phyloP scores from a whole-genome alignment of 2,888 invertebrate species.

The Gandaritis pyraliata region DNA sequence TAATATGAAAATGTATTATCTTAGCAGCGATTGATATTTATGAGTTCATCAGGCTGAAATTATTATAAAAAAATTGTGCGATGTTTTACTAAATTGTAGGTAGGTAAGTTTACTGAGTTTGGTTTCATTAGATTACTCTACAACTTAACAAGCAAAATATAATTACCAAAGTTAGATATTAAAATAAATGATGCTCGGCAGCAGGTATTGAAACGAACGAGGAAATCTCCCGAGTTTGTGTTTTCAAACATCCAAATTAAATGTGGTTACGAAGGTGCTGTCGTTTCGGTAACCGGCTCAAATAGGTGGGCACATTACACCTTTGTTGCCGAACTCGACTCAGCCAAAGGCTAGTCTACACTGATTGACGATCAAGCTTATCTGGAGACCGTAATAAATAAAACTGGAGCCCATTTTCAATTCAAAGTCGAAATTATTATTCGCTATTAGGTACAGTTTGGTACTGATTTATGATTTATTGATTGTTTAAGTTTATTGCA shows the following conservation, averaged over 20 bases:
- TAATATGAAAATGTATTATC: neutral
- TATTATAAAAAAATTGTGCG: no score
- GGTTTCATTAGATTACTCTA: no score
- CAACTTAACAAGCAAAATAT: no score
- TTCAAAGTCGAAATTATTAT: neutral
- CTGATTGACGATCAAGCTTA: neutral
- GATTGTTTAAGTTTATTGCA: no score
- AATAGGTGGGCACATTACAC: slow-evolving; percentile 40
- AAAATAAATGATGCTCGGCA: slow-evolving; percentile 16
- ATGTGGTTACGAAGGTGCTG: slow-evolving; percentile 48
- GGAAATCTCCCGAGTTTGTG: slow-evolving; percentile 25
- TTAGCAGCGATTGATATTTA: no score
- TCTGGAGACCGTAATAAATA: neutral
- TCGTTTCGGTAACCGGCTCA: slow-evolving; percentile 43
- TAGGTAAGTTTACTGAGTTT: no score
- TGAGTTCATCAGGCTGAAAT: no score
- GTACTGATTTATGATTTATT: no score
- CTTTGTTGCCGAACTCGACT: slow-evolving; percentile 37
- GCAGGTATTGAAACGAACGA: slow-evolving; percentile 21
- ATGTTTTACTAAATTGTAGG: no score
- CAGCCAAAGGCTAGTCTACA: slow-evolving; percentile 20
- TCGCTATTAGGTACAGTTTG: no score
- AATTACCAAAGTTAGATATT: slow-evolving; percentile 13
- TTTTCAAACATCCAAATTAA: slow-evolving; percentile 40
- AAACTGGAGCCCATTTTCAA: neutral